These are phyloP conservation scores for Drosophila sordidula DNA, from an alignment of 2,888 invertebrate species.

Conservation along the genomic window DNA sequence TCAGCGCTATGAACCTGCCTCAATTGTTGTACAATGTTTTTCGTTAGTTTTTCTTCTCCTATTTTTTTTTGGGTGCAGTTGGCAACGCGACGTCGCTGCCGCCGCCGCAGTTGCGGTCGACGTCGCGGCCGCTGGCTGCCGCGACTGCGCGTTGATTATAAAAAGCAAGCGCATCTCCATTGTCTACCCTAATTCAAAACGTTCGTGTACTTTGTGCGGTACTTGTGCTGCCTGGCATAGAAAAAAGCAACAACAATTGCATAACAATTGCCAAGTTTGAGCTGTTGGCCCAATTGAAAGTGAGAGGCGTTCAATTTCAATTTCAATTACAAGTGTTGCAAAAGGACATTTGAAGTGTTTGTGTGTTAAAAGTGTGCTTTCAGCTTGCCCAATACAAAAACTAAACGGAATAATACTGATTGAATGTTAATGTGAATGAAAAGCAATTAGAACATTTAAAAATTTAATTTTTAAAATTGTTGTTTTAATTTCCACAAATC, in stretches of 20 bases:
- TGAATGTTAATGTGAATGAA: conserved; percentile 11
- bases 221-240: conserved; percentile 51
- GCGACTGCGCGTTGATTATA: conserved; percentile 75
- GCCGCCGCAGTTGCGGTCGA: conserved; percentile 21
- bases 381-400: background rate
- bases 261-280: conserved; percentile 24
- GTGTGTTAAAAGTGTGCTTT: conserved; percentile 18
- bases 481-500: conserved; percentile 14
- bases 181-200: conserved; percentile 81
- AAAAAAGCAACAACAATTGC: conserved; percentile 32
- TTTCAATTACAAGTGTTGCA: conserved; percentile 25
- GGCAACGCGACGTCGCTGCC: conserved; percentile 51
- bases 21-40: conserved; percentile 51
- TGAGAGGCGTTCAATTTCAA: conserved; percentile 36
- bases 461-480: background rate
- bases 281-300: conserved; percentile 41
- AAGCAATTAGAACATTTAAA: background rate
- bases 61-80: conserved; percentile 72
- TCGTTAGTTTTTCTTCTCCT: conserved; percentile 16
- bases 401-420: background rate
- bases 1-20: conserved; percentile 71
- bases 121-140: conserved; percentile 24
- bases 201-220: conserved; percentile 81
- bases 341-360: conserved; percentile 43
- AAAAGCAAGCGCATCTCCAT: conserved; percentile 80